phyloP scores from a whole-genome alignment of 2,888 invertebrate species.

The Aplocera efformata region DNA sequence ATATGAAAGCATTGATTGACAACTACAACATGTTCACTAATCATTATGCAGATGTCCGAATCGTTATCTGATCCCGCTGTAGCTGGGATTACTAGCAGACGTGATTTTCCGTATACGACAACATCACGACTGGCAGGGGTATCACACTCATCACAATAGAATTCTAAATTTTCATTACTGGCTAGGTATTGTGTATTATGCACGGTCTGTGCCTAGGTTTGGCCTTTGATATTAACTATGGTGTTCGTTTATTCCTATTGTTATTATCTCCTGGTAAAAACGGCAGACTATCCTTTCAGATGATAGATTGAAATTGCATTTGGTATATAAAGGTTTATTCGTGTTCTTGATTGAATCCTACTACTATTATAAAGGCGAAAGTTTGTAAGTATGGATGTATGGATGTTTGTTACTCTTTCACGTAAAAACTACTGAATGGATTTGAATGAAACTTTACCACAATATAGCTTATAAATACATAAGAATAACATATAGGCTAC shows the following conservation, averaged over 20 bases:
- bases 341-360: slow-evolving; percentile 37
- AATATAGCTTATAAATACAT: no score
- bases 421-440: no score
- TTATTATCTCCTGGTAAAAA: slow-evolving; percentile 45
- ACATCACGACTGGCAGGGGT: slow-evolving; percentile 57
- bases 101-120: slow-evolving; percentile 59
- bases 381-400: no score
- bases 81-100: slow-evolving; percentile 35
- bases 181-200: slow-evolving; percentile 52
- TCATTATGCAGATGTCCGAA: slow-evolving; percentile 61
- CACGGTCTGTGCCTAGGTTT: slow-evolving; percentile 51
- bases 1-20: slow-evolving; percentile 62
- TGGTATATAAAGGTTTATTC: slow-evolving; percentile 39
- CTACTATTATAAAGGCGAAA: no score
- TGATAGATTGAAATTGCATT: slow-evolving; percentile 45
- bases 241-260: slow-evolving; percentile 61
- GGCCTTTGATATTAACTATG: slow-evolving; percentile 48
- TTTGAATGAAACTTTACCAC: no score
- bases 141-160: slow-evolving; percentile 60
- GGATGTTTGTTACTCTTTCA: no score
- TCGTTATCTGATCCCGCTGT: slow-evolving; percentile 61
- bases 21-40: slow-evolving; percentile 57
- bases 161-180: slow-evolving; percentile 49
- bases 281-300: slow-evolving; percentile 36
- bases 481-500: no score